A percentile compares a stretch with the other conserved stretches of the same genome.
Conservation (phyloP, 2,113 vertebrate genomes). For the Bothrops jararaca region DNA sequence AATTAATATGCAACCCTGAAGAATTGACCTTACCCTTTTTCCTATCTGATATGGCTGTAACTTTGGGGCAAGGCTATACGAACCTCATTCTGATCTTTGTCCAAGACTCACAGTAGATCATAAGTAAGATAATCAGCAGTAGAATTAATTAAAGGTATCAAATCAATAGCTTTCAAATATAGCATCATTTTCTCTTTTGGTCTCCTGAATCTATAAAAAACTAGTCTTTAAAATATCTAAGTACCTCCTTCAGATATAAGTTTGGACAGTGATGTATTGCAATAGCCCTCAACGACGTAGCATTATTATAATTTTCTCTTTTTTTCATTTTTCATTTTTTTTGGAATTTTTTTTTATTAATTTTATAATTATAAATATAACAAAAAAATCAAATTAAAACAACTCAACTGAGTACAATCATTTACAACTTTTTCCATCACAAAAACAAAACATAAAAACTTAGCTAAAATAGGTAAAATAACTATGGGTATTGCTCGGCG, state of each 20-base stretch:
- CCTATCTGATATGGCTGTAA: neutral
- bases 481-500: too few relatives aligned
- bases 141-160: neutral
- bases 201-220: slow-evolving; percentile 1
- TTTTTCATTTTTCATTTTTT: neutral
- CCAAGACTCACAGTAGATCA: neutral
- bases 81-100: neutral
- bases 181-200: neutral
- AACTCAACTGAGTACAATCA: too few relatives aligned
- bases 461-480: too few relatives aligned
- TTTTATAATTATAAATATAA: too few relatives aligned
- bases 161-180: neutral
- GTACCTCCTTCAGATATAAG: slow-evolving; percentile 7
- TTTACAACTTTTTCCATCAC: too few relatives aligned
- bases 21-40: neutral
- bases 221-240: slow-evolving; percentile 9
- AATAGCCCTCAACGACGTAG: slow-evolving; percentile 8
- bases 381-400: too few relatives aligned
- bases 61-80: neutral
- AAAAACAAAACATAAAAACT: too few relatives aligned
- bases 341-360: too few relatives aligned
- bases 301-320: neutral
- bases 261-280: slow-evolving; percentile 14
- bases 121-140: neutral
- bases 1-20: neutral